These are phyloP conservation scores for Glossosoma conforme DNA, from an alignment of 1,140 invertebrate genomes.

Conservation along the genomic window DNA sequence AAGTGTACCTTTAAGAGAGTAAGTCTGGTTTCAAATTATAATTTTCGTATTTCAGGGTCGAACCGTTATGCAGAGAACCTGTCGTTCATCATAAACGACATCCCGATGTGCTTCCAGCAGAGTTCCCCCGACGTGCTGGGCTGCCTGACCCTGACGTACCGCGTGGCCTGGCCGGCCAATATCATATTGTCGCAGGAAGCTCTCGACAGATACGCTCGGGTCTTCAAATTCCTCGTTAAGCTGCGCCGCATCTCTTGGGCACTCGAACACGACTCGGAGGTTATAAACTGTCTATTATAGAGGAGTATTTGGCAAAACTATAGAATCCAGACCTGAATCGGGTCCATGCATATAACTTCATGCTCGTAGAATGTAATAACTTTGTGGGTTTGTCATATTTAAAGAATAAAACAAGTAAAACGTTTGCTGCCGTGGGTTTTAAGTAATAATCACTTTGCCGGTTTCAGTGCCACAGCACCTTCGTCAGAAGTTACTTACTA, in stretches of 20 bases:
- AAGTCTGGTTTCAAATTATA: no score
- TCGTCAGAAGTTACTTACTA: no score
- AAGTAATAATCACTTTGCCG: no score
- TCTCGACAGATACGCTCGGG: conserved; percentile 61
- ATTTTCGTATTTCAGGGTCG: conserved; percentile 41
- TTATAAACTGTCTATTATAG: no score
- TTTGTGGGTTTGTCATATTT: no score
- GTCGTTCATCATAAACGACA: conserved; percentile 52
- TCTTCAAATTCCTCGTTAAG: conserved; percentile 71
- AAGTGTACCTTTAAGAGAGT: no score
- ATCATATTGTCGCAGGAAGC: conserved; percentile 66
- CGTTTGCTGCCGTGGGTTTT: no score
- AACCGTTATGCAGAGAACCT: conserved; percentile 54
- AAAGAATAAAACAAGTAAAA: no score
- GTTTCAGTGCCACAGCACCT: no score
- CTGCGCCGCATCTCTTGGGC: conserved; percentile 69
- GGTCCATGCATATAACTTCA: no score
- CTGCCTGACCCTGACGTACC: conserved; percentile 63
- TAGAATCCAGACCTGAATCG: no score
- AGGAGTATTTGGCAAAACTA: no score
- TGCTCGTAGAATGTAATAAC: conserved; percentile 5
- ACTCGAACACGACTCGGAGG: conserved; percentile 61
- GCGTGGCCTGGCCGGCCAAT: conserved; percentile 70
- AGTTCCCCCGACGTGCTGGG: conserved; percentile 60
- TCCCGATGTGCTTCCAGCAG: conserved; percentile 55